Evolutionary conservation across 2,888 invertebrate species (phyloP).

Genomic region (Meiosimyza platycephala): DNA sequence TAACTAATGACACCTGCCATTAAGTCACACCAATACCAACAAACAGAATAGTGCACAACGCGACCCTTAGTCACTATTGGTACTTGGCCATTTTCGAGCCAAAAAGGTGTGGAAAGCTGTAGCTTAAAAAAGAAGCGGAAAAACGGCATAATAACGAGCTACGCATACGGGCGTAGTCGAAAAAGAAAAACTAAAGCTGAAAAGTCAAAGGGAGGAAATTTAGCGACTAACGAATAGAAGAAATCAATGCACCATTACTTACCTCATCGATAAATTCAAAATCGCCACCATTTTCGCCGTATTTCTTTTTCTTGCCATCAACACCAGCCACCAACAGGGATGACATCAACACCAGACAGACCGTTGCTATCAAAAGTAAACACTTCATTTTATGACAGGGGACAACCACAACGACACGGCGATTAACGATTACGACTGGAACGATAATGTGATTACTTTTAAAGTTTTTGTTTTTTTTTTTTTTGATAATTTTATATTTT

Average conservation of each 20-base stretch:
- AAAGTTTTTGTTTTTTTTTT: too few relatives aligned
- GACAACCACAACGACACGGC: slow-evolving; percentile 17
- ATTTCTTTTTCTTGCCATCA: slow-evolving; percentile 77
- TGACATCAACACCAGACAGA: slow-evolving; percentile 66
- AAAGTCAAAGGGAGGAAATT: background rate
- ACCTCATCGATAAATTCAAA: slow-evolving; percentile 85
- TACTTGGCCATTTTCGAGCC: slow-evolving; percentile 6
- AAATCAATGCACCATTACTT: slow-evolving; percentile 54
- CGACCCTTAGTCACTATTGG: background rate
- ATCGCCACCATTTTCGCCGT: slow-evolving; percentile 76
- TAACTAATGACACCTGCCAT: slow-evolving; percentile 22
- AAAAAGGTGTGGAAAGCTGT: background rate
- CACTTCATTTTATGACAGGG: slow-evolving; percentile 57
- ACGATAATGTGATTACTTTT: background rate
- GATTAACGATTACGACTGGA: slow-evolving; percentile 1
- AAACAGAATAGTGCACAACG: background rate
- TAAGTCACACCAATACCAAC: background rate
- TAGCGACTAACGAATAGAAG: background rate
- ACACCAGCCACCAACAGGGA: slow-evolving; percentile 59
- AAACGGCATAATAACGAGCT: background rate
- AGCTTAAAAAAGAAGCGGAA: background rate
- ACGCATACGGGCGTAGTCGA: background rate
- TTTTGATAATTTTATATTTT: too few relatives aligned
- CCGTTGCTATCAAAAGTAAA: slow-evolving; percentile 62
- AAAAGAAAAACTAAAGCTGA: background rate